Percentiles rank a stretch among this genome's conserved stretches.
These are phyloP conservation scores for Phyllostomus hastatus DNA, from an alignment of 2,113 vertebrate genomes.

Conservation along the genomic window DNA sequence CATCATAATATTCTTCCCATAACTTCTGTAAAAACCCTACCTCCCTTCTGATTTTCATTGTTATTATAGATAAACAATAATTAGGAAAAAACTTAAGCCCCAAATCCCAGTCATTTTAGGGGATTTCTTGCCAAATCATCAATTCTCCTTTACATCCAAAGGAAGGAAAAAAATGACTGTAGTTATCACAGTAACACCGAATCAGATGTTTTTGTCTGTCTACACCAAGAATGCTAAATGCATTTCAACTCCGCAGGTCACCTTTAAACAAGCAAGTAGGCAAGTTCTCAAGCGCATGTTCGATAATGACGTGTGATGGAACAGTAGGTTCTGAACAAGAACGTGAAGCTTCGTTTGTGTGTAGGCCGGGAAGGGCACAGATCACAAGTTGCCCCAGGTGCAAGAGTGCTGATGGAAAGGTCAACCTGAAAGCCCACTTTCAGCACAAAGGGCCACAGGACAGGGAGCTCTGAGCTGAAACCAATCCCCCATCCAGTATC, in stretches of 20 bases:
- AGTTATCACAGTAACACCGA: neutral
- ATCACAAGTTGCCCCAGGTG: neutral
- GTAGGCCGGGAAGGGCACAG: rapidly evolving
- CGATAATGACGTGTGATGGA: rapidly evolving
- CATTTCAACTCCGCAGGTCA: neutral
- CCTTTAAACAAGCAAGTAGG: neutral
- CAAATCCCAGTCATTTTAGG: neutral
- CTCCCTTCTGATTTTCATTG: neutral
- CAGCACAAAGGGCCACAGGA: neutral
- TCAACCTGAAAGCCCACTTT: neutral
- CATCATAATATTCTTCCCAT: neutral
- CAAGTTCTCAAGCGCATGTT: rapidly evolving
- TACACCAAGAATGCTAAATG: neutral
- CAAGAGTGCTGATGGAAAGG: neutral
- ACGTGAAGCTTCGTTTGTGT: rapidly evolving
- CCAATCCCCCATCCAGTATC: rapidly evolving
- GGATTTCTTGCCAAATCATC: neutral
- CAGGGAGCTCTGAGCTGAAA: neutral
- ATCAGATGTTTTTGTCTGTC: neutral
- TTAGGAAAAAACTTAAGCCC: neutral
- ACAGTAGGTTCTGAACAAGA: neutral
- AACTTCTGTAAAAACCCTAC: neutral
- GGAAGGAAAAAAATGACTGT: neutral
- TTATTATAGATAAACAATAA: neutral
- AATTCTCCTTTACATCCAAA: neutral